Conservation (phyloP, 2,888 invertebrate genomes). For the Tipula unca region DNA sequence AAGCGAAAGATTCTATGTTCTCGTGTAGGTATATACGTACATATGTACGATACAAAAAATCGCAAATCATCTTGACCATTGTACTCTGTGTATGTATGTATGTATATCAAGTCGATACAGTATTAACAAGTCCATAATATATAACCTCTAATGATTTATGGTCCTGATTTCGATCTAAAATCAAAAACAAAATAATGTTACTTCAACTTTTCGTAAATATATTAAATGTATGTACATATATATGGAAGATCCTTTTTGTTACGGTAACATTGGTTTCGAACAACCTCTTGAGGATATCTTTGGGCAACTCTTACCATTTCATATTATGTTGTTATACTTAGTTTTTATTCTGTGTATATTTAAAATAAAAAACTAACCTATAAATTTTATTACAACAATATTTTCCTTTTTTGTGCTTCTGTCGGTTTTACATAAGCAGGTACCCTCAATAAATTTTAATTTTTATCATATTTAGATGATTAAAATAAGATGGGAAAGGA, state of each 20-base stretch:
- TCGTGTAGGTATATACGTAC: background rate
- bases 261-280: background rate
- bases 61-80: background rate
- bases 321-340: background rate
- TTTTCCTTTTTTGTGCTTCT: background rate
- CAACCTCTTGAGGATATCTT: background rate
- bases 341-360: background rate
- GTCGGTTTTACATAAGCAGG: background rate
- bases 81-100: background rate
- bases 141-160: background rate
- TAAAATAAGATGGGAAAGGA: background rate
- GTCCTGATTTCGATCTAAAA: background rate
- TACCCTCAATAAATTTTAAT: background rate
- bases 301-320: background rate
- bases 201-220: background rate
- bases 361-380: background rate
- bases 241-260: background rate
- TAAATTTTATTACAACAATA: background rate
- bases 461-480: slow-evolving; percentile 8
- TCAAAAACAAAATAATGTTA: background rate
- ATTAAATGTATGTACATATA: background rate
- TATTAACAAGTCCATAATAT: background rate
- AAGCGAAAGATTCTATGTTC: background rate
- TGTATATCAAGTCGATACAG: background rate
- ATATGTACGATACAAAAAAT: background rate